Percentiles rank a stretch among this genome's conserved stretches.
Evolutionary conservation across 2,797 vertebrate genomes (phyloP).

Genomic region (Cygnus olor): DNA sequence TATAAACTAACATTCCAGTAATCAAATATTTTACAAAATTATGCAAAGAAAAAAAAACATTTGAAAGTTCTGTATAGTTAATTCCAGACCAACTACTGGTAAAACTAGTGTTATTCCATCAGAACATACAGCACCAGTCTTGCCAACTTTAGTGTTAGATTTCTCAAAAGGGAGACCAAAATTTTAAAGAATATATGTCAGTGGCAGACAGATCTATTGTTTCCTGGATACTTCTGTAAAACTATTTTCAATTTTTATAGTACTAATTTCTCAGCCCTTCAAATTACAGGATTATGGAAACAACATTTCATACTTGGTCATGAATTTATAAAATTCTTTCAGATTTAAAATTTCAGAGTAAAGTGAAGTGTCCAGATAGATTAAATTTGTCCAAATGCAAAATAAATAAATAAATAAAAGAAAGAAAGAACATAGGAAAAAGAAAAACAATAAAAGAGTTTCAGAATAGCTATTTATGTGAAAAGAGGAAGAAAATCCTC

Average conservation of each 20-base stretch:
- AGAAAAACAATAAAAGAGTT: neutral
- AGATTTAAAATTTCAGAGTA: neutral
- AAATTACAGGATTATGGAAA: neutral
- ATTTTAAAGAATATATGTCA: neutral
- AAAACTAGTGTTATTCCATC: neutral
- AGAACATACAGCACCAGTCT: neutral
- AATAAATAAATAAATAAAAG: neutral
- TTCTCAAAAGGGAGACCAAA: neutral
- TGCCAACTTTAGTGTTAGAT: neutral
- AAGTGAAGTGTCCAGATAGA: neutral
- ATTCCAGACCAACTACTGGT: neutral
- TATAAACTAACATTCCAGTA: neutral
- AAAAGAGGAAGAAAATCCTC: constrained; percentile 17
- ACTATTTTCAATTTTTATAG: neutral
- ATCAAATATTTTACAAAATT: neutral
- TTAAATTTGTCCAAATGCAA: neutral
- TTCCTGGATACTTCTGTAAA: neutral
- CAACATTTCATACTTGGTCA: neutral
- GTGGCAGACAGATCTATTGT: neutral
- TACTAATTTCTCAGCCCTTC: neutral
- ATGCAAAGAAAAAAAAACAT: neutral
- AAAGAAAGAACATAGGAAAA: neutral
- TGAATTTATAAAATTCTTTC: neutral
- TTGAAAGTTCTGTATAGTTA: neutral
- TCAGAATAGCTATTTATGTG: neutral